phyloP scores from a whole-genome alignment of 2,888 invertebrate species.

The Thereva nobilitata region DNA sequence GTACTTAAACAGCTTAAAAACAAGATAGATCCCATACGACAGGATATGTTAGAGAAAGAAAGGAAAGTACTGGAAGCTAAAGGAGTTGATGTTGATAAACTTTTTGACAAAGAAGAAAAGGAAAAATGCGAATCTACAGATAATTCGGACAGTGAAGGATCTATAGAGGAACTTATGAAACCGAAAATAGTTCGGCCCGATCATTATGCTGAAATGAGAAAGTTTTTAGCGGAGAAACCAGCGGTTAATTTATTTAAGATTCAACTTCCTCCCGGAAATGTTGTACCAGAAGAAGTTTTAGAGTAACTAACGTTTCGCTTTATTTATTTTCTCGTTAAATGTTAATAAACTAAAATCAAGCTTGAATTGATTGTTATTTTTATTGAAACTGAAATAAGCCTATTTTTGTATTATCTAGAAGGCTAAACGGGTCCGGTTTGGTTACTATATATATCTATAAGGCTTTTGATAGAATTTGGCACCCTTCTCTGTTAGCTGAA shows the following conservation, averaged over 20 bases:
- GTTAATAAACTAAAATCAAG: no score
- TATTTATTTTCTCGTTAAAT: no score
- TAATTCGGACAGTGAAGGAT: constrained; percentile 44
- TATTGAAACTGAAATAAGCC: no score
- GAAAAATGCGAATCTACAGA: constrained; percentile 45
- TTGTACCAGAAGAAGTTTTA: constrained; percentile 50
- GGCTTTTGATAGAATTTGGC: no score
- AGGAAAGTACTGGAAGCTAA: constrained; percentile 53
- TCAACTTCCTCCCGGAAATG: constrained; percentile 42
- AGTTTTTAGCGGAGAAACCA: constrained; percentile 55
- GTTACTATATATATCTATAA: no score
- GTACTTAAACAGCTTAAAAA: constrained; percentile 55
- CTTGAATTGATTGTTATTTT: no score
- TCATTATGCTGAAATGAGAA: constrained; percentile 56
- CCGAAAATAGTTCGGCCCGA: constrained; percentile 49
- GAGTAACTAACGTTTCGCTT: constrained; percentile 41
- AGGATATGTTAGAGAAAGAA: constrained; percentile 55
- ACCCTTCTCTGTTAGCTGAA: no score
- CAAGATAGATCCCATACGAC: constrained; percentile 56
- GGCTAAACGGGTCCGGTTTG: no score
- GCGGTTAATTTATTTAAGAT: constrained; percentile 54
- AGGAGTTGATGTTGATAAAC: constrained; percentile 56
- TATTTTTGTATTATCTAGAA: no score
- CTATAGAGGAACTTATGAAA: constrained; percentile 49
- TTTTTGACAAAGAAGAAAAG: constrained; percentile 44